Evolutionary conservation across 2,113 vertebrate species (phyloP).

Genomic region (Corythornis vintsioides): DNA sequence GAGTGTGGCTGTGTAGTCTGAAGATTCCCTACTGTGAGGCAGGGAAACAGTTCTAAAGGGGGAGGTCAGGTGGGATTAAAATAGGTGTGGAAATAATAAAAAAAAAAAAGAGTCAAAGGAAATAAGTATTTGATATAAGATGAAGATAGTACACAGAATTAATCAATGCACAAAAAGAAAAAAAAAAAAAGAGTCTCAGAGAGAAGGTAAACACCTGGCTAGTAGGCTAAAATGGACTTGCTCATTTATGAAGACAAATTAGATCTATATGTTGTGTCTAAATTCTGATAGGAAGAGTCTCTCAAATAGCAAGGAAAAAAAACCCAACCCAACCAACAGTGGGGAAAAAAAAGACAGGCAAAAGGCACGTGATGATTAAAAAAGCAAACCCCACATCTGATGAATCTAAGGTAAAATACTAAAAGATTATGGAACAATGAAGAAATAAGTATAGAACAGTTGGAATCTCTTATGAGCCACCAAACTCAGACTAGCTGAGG

Average conservation of each 20-base stretch:
- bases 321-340: neutral
- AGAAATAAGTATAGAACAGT: neutral
- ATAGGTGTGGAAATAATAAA: neutral
- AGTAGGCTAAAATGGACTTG: neutral
- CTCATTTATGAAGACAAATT: neutral
- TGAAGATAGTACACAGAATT: neutral
- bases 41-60: neutral
- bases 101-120: neutral
- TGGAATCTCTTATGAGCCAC: neutral
- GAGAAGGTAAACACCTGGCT: neutral
- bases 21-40: neutral
- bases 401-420: neutral
- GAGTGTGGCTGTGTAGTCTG: neutral
- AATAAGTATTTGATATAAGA: neutral
- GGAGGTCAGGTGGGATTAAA: neutral
- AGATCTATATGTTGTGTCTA: neutral
- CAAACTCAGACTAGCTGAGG: neutral
- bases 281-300: neutral
- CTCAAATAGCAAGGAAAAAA: neutral
- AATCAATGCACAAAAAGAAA: neutral
- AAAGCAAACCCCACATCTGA: neutral
- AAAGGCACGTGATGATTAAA: neutral
- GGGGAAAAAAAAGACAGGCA: fast-evolving
- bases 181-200: neutral
- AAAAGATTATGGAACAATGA: neutral